phyloP scores from a whole-genome alignment of 2,888 invertebrate genomes.

The Periphyllus acericola region DNA sequence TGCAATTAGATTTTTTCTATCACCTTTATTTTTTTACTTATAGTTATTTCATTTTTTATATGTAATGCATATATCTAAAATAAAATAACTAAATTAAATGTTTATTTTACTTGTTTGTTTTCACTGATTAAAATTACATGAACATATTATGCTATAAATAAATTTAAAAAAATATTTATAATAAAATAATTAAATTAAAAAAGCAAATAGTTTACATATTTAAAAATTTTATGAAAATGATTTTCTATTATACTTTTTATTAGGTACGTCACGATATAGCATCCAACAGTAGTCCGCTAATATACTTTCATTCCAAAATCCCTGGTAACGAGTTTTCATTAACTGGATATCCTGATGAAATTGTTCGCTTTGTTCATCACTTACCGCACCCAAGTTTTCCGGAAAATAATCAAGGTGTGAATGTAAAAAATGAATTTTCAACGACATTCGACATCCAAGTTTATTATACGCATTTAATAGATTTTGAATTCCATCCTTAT shows the following conservation, averaged over 20 bases:
- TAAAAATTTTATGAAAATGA: slow-evolving; percentile 1
- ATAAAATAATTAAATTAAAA: slow-evolving; percentile 7
- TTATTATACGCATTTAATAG: not conserved
- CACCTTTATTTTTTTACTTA: slow-evolving; percentile 3
- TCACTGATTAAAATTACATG: too few species aligned
- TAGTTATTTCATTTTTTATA: slow-evolving; percentile 8
- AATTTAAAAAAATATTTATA: slow-evolving; percentile 1
- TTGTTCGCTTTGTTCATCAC: too few species aligned
- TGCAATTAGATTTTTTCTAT: slow-evolving; percentile 9
- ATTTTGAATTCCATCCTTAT: not conserved
- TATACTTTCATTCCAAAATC: slow-evolving; percentile 15
- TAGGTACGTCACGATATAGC: not conserved
- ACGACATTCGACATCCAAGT: not conserved
- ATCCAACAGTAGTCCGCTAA: slow-evolving; percentile 15
- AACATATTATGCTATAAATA: not conserved
- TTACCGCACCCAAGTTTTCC: not conserved
- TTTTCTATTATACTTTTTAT: slow-evolving; percentile 24
- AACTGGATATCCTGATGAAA: too few species aligned
- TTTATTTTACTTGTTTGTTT: too few species aligned
- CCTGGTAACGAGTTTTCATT: too few species aligned
- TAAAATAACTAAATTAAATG: too few species aligned
- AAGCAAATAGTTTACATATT: not conserved
- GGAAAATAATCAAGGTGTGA: slow-evolving; percentile 66
- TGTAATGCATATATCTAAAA: too few species aligned
- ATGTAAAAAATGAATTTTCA: slow-evolving; percentile 66